Evolutionary conservation across 2,888 invertebrate genomes (phyloP).

Genomic region (Epistrophella euchroma): DNA sequence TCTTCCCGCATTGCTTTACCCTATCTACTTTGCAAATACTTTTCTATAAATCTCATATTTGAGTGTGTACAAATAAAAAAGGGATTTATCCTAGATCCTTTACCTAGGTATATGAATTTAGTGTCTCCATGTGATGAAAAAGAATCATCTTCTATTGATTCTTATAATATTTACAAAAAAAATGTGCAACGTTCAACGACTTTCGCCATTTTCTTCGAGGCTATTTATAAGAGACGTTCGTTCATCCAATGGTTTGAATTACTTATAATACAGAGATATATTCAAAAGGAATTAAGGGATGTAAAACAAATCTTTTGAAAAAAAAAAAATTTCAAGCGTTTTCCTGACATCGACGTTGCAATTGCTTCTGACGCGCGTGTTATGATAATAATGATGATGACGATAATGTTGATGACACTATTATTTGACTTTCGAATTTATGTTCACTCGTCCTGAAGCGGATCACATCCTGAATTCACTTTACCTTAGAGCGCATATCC

Average conservation of each 20-base stretch:
- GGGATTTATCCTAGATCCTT: not conserved
- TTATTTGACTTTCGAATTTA: conserved; percentile 72
- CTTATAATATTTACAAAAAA: conserved; percentile 54
- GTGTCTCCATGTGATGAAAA: not conserved
- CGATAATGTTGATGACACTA: conserved; percentile 68
- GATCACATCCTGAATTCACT: conserved; percentile 69
- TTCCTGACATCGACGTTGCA: conserved; percentile 22
- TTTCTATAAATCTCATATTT: not conserved
- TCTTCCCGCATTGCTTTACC: not conserved
- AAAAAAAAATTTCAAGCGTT: not conserved
- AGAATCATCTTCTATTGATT: conserved; percentile 56
- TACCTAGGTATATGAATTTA: not conserved
- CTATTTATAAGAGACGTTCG: conserved; percentile 16
- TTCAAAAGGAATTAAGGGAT: conserved; percentile 57
- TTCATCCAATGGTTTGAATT: conserved; percentile 27
- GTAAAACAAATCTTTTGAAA: conserved; percentile 36
- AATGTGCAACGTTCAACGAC: conserved; percentile 61
- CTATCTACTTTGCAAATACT: not conserved
- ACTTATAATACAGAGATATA: conserved; percentile 12
- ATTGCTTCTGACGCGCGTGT: conserved; percentile 34
- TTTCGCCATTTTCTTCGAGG: conserved; percentile 52
- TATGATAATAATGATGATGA: conserved; percentile 26
- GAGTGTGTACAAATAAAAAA: not conserved
- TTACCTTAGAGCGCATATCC: conserved; percentile 39
- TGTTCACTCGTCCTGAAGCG: conserved; percentile 59